Percentiles rank a stretch among this genome's conserved stretches.
These are phyloP conservation scores for Epizoanthus ramosus DNA, from an alignment of 92 coral and sea anemone genomes.

Conservation along the genomic window DNA sequence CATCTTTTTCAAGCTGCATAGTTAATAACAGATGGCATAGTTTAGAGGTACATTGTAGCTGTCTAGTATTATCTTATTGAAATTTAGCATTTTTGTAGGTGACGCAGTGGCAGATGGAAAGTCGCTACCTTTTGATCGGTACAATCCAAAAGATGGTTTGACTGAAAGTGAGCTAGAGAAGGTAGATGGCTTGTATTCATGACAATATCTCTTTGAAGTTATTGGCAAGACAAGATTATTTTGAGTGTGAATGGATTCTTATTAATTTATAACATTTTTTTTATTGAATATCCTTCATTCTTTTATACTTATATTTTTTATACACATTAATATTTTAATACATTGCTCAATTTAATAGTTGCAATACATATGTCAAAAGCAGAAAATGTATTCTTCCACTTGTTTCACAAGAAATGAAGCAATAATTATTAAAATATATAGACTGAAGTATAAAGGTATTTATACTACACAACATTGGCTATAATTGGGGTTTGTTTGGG, in stretches of 20 bases:
- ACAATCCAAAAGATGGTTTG: constrained; percentile 42
- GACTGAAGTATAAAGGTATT: too few species aligned
- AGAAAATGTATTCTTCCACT: too few species aligned
- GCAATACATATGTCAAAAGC: too few species aligned
- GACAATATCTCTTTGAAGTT: constrained; percentile 1
- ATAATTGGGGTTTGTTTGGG: too few species aligned
- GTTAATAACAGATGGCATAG: background rate
- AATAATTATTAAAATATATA: too few species aligned
- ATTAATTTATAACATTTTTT: background rate
- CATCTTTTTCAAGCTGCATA: background rate
- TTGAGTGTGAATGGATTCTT: constrained; percentile 5
- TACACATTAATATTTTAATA: too few species aligned
- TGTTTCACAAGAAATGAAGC: too few species aligned
- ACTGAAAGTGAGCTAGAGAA: constrained; percentile 48
- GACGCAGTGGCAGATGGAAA: constrained; percentile 68
- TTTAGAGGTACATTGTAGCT: background rate
- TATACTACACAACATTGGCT: too few species aligned
- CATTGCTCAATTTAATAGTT: too few species aligned
- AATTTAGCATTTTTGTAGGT: constrained; percentile 26
- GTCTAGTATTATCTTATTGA: background rate
- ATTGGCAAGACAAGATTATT: constrained; percentile 1
- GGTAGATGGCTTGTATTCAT: constrained; percentile 15
- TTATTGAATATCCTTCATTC: background rate
- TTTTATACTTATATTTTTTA: background rate
- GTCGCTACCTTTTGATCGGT: constrained; percentile 48